Evolutionary conservation across 2,113 vertebrate species (phyloP).

Genomic region (Ahaetulla prasina): DNA sequence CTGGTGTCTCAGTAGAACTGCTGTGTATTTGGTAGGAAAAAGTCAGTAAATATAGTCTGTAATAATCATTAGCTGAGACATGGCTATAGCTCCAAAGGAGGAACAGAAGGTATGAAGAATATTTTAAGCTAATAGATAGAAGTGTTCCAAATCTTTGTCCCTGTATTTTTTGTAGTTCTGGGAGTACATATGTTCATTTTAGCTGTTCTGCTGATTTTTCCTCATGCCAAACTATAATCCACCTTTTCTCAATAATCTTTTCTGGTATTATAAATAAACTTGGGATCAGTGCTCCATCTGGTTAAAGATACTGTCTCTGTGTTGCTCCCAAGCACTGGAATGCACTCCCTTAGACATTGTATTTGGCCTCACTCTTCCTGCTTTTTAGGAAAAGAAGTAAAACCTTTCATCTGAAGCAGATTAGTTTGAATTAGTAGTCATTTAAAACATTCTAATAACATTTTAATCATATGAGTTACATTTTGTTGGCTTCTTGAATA

Average conservation of each 20-base stretch:
- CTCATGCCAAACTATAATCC: neutral
- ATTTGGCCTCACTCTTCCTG: neutral
- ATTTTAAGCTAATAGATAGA: neutral
- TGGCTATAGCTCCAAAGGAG: neutral
- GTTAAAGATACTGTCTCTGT: neutral
- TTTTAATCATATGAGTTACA: neutral
- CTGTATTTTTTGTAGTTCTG: neutral
- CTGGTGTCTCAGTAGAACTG: neutral
- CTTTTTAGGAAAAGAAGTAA: neutral
- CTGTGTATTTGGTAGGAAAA: neutral
- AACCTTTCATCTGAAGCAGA: neutral
- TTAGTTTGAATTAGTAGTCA: neutral
- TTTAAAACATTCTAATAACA: neutral
- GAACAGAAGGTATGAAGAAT: neutral
- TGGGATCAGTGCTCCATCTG: neutral
- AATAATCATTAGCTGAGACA: neutral
- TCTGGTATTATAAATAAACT: neutral
- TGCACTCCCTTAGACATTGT: neutral
- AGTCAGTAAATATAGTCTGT: neutral
- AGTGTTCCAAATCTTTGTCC: neutral
- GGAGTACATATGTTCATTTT: neutral
- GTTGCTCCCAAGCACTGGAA: neutral
- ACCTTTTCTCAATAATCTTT: neutral
- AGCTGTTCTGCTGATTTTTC: neutral
- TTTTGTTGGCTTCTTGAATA: neutral